phyloP scores from a whole-genome alignment of 2,113 vertebrate species.

The Megaceryle torquata region DNA sequence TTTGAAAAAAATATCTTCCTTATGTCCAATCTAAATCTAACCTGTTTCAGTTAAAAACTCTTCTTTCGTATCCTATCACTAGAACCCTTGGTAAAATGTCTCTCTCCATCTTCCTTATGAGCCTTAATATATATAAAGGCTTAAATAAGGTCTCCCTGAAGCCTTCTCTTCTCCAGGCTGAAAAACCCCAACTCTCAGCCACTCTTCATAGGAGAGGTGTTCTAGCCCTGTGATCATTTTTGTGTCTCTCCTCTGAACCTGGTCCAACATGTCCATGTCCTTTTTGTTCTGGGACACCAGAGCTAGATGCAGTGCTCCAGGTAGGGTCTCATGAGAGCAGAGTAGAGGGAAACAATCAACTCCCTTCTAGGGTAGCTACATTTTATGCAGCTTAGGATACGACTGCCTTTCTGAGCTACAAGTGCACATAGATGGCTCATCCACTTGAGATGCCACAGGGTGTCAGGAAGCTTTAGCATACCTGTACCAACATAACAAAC shows the following conservation, averaged over 20 bases:
- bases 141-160: neutral
- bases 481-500: neutral
- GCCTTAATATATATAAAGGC: neutral
- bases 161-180: neutral
- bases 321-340: neutral
- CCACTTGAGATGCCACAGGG: neutral
- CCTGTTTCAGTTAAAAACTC: neutral
- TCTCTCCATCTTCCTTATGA: neutral
- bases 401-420: neutral
- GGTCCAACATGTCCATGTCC: rapidly evolving
- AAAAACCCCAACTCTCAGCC: neutral
- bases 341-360: neutral
- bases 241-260: neutral
- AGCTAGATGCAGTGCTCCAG: neutral
- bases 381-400: neutral
- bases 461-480: neutral
- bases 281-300: neutral
- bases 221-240: neutral
- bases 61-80: neutral
- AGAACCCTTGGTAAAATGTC: neutral
- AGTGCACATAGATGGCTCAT: neutral
- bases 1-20: neutral
- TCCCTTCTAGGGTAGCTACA: rapidly evolving
- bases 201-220: neutral
- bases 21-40: neutral